phyloP scores from a whole-genome alignment of 2,888 invertebrate species.

The Drosophila putrida region DNA sequence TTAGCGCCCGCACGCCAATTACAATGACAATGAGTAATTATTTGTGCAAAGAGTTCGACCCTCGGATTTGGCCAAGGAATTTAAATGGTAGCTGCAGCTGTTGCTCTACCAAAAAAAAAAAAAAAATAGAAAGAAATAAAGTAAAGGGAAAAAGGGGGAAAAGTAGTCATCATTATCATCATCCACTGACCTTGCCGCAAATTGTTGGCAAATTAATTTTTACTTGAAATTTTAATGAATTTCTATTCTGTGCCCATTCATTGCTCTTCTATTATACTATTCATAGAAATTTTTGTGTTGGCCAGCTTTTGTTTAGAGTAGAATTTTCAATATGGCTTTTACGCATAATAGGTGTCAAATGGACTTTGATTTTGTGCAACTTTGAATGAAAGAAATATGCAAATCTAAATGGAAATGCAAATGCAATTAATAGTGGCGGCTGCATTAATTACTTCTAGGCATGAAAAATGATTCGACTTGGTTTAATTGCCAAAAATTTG shows the following conservation, averaged over 20 bases:
- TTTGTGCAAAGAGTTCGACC: constrained; percentile 67
- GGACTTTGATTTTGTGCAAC: constrained; percentile 22
- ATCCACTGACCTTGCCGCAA: constrained; percentile 37
- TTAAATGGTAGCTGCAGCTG: constrained; percentile 73
- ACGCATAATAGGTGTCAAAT: constrained; percentile 32
- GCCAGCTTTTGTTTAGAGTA: constrained; percentile 57
- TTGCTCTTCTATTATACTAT: not conserved
- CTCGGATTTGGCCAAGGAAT: constrained; percentile 45
- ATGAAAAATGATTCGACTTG: constrained; percentile 61
- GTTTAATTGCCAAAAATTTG: constrained; percentile 75
- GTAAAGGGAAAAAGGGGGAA: not conserved
- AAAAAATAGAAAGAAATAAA: not conserved
- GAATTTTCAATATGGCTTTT: constrained; percentile 52
- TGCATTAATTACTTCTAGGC: constrained; percentile 66
- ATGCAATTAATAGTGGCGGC: constrained; percentile 50
- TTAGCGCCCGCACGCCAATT: constrained; percentile 79
- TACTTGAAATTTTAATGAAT: constrained; percentile 59
- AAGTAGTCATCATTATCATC: constrained; percentile 4
- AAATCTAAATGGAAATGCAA: constrained; percentile 57
- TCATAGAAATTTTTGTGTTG: not conserved
- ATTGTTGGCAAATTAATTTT: constrained; percentile 69
- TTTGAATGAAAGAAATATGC: constrained; percentile 39
- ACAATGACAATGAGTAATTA: constrained; percentile 81
- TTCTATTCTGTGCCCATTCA: not conserved
- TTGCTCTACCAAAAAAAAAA: constrained; percentile 12